A percentile compares a stretch with the other conserved stretches of the same genome.
These are phyloP conservation scores for Resseliella maxima DNA, from an alignment of 2,888 invertebrate species.

Conservation along the genomic window DNA sequence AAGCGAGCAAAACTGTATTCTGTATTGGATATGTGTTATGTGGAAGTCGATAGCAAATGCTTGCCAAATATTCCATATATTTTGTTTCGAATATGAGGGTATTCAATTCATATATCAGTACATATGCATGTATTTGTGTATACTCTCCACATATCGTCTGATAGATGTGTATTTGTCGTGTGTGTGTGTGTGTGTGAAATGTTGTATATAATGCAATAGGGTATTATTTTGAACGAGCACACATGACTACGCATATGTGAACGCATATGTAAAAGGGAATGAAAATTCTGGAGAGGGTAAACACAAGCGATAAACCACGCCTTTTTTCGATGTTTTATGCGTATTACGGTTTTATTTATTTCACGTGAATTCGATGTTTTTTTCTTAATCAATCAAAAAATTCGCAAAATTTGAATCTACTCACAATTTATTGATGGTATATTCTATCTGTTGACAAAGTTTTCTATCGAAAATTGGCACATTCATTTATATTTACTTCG, in stretches of 20 bases:
- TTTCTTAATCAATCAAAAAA: background rate
- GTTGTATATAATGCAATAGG: conserved; percentile 22
- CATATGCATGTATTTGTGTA: background rate
- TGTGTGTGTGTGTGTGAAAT: background rate
- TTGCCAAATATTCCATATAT: background rate
- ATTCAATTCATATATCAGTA: background rate
- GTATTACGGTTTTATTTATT: background rate
- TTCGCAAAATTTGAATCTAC: no score
- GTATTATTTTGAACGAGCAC: conserved; percentile 24
- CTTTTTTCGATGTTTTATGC: conserved; percentile 46
- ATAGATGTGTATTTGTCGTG: conserved; percentile 33
- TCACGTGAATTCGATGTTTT: background rate
- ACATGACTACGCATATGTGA: conserved; percentile 45
- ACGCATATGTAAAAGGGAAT: conserved; percentile 43
- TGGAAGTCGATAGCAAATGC: background rate
- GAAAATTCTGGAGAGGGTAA: background rate
- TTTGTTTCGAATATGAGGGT: background rate
- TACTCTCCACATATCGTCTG: conserved; percentile 22
- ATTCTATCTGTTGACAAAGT: no score
- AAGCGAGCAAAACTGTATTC: background rate
- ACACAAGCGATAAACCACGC: background rate
- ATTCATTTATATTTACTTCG: background rate
- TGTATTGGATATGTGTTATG: background rate
- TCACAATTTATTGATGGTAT: no score
- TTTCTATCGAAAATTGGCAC: background rate